Evolutionary conservation across 2,797 vertebrate species (phyloP).

Genomic region (Pitangus sulphuratus): DNA sequence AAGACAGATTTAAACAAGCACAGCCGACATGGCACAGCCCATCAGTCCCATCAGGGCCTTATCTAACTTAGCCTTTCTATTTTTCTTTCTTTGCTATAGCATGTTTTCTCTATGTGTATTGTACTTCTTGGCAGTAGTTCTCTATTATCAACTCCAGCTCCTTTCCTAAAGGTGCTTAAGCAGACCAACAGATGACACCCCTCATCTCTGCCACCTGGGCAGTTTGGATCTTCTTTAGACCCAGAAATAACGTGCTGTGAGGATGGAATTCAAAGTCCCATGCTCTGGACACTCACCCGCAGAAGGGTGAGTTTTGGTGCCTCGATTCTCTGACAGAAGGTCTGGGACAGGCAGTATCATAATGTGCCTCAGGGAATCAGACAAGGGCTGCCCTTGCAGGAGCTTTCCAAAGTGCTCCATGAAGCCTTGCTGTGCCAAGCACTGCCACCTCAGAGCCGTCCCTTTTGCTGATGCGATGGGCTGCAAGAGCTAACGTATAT

Average conservation of each 20-base stretch:
- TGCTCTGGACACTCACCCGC: background rate
- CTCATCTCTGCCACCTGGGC: background rate
- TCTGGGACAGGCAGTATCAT: background rate
- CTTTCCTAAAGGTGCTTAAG: background rate
- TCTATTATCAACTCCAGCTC: background rate
- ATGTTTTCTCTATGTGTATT: background rate
- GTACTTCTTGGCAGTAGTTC: background rate
- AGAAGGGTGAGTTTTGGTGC: background rate
- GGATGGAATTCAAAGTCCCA: background rate
- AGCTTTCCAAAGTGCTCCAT: background rate
- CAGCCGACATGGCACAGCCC: background rate
- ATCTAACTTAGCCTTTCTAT: background rate
- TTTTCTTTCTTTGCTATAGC: background rate
- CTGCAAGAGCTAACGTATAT: background rate
- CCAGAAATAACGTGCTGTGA: background rate
- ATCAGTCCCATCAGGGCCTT: background rate
- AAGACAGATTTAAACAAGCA: background rate
- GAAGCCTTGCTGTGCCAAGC: background rate
- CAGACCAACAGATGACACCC: background rate
- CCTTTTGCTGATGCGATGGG: rapidly evolving
- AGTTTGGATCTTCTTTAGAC: background rate
- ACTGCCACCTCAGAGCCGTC: background rate
- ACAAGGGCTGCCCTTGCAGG: background rate
- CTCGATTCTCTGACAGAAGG: background rate
- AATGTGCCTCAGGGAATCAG: background rate